Conservation (phyloP, 2,888 invertebrate species). For the Drosophila nr. fundita region DNA sequence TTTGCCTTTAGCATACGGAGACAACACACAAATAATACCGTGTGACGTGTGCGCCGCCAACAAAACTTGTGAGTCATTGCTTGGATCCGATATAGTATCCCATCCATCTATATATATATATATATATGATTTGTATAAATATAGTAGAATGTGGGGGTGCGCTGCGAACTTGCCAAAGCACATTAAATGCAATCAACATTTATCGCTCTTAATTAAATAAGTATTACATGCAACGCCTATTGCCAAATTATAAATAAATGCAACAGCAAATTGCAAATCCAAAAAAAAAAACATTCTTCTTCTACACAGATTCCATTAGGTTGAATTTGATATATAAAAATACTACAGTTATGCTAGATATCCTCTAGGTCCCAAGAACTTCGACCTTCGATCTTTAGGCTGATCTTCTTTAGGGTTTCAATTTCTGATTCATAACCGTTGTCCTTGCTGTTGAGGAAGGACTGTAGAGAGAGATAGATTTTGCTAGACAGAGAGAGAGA, state of each 20-base stretch:
- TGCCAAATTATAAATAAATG: not conserved
- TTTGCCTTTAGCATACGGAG: conserved; percentile 12
- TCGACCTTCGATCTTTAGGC: not conserved
- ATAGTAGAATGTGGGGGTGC: conserved; percentile 42
- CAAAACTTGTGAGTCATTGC: conserved; percentile 46
- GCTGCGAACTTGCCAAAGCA: conserved; percentile 41
- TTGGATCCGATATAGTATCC: conserved; percentile 17
- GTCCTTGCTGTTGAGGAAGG: not conserved
- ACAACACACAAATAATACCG: conserved; percentile 25
- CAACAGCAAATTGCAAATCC: not conserved
- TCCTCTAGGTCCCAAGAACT: not conserved
- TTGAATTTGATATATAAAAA: not conserved
- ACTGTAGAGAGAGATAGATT: too few species aligned
- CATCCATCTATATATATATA: not conserved
- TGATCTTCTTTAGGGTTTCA: not conserved
- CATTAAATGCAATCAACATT: conserved; percentile 47
- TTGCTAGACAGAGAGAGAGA: too few species aligned
- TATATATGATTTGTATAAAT: conserved; percentile 10
- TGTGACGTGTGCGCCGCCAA: conserved; percentile 60
- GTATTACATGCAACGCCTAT: conserved; percentile 14
- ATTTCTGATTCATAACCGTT: not conserved
- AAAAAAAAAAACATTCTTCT: not conserved
- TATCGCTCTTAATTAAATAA: conserved; percentile 30
- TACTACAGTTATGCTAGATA: not conserved
- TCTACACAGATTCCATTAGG: not conserved